Evolutionary conservation across 2,113 vertebrate genomes (phyloP).

Genomic region (Mirounga angustirostris): DNA sequence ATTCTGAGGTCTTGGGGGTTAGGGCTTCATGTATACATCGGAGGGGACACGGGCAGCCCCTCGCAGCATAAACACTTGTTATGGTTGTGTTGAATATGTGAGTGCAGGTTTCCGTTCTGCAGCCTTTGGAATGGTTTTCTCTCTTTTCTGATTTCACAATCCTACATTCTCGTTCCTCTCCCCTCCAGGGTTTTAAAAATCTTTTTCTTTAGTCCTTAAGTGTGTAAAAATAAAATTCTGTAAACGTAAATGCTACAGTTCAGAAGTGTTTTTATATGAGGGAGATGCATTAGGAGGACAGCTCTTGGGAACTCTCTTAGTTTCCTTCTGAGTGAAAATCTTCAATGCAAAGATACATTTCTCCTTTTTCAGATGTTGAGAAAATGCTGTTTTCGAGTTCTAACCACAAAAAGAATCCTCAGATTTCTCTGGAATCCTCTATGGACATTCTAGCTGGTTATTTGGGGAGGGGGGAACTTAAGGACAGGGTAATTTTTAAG

Average conservation of each 20-base stretch:
- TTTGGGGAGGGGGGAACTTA: too few species aligned
- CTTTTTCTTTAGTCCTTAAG: neutral
- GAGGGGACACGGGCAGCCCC: neutral
- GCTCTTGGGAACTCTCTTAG: neutral
- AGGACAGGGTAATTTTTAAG: neutral
- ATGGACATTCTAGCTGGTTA: neutral
- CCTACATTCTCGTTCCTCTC: neutral
- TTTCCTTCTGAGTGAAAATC: neutral
- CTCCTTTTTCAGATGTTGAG: neutral
- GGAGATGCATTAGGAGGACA: neutral
- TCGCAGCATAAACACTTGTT: fast-evolving
- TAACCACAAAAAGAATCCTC: too few species aligned
- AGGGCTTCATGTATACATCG: neutral
- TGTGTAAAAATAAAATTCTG: neutral
- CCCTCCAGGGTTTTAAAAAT: neutral
- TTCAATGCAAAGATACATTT: neutral
- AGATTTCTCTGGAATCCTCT: neutral
- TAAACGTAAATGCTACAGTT: too few species aligned
- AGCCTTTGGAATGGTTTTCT: neutral
- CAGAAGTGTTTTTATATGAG: neutral
- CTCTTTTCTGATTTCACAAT: neutral
- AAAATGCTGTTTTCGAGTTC: neutral
- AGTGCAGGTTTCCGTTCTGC: neutral
- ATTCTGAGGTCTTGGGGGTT: neutral
- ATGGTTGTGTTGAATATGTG: fast-evolving